Base-by-base conservation (phyloP, 2,888 invertebrate species). In the Drosophila ezoana region DNA sequence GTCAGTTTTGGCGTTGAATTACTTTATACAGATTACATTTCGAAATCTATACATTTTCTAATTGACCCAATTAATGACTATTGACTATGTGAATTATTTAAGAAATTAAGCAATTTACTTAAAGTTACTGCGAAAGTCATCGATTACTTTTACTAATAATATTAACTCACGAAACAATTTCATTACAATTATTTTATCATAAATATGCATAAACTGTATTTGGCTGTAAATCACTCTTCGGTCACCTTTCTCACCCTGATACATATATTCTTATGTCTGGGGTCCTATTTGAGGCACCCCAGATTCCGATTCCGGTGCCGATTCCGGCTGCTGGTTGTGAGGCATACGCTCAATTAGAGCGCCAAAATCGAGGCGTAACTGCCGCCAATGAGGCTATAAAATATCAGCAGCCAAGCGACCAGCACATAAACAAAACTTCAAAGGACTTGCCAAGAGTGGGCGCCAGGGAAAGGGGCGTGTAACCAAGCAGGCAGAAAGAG, bases 321-420 rank as follows among this genome's bases (percentile, higher is more conserved):
- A 23, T 23, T 59, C n/a, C n/a, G n/a, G n/a, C 16, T 45, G 8
- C 20, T 53, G 47, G 16, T 41, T 49, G 41, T 37, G 52, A 40
- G 51, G 65, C 60, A 70, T 61, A 81, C 72, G 82, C 80, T 81
- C 86, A 82, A 82, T 81, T 86, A 81, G 86, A 72, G 82, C 69
- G 48, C 57, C 57, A 51, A 76, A 73, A 67, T 45, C 67, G 62
- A 60, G 45, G 64, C 66, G 65, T 69, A 80, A 66, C 65, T 67
- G 81, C 87, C 69, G 81, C 71, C 84, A 87, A 81, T 86, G 84
- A 76, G 68, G 81, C 80, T 80, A 77, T 80, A 83, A 86, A 83
- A 73, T 83, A 79, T 70, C 79, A 78, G 70, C 62, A 76, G 64
- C 43, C 63, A 72, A 62, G 60, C 67, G 61, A 64, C 64, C 64